phyloP scores from a whole-genome alignment of 2,888 invertebrate species.

The Pollenia amentaria region DNA sequence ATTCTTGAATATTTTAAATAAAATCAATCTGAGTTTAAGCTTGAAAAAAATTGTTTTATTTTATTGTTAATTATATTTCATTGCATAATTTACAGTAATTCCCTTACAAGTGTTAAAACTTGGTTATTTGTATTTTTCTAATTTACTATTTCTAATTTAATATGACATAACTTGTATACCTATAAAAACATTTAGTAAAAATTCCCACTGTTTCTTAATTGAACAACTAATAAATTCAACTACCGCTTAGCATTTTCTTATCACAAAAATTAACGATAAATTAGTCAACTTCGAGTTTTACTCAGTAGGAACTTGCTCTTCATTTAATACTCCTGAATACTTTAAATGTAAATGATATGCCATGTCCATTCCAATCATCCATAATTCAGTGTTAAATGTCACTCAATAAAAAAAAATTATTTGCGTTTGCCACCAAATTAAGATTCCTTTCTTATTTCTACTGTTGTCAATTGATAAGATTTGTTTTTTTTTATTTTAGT shows the following conservation, averaged over 20 bases:
- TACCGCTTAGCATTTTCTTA: constrained; percentile 47
- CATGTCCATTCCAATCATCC: background rate
- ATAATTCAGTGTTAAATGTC: constrained; percentile 11
- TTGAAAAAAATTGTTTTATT: too few species aligned
- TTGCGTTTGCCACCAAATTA: background rate
- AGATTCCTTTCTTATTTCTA: background rate
- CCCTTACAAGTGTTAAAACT: too few species aligned
- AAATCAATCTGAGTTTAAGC: too few species aligned
- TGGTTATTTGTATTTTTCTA: too few species aligned
- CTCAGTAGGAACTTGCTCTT: constrained; percentile 12
- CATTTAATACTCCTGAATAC: constrained; percentile 14
- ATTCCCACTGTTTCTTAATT: constrained; percentile 16
- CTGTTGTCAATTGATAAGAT: constrained; percentile 57
- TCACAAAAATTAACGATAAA: constrained; percentile 33
- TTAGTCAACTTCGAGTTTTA: constrained; percentile 41
- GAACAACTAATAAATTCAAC: constrained; percentile 5
- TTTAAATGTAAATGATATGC: background rate
- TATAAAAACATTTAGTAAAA: background rate
- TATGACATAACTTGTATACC: too few species aligned
- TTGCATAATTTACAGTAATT: too few species aligned
- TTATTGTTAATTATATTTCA: too few species aligned
- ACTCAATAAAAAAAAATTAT: too few species aligned
- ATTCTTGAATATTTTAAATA: too few species aligned
- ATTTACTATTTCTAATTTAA: too few species aligned
- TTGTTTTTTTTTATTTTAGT: constrained; percentile 9